Evolutionary conservation across 2,797 vertebrate genomes (phyloP).

Genomic region (Leucoraja ocellata): DNA sequence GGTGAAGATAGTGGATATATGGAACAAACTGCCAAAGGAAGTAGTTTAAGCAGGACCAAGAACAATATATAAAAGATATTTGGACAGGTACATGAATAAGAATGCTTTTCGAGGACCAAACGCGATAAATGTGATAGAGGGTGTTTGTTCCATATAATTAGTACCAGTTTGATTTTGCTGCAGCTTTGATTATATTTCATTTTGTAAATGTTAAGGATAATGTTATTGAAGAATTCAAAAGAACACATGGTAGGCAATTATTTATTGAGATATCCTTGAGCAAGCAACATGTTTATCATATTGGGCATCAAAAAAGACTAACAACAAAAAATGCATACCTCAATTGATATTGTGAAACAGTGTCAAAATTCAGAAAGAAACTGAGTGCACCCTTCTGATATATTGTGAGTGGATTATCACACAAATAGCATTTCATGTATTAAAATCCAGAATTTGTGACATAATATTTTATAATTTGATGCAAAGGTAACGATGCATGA

Average conservation of each 20-base stretch:
- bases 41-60: too few species aligned
- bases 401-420: not conserved
- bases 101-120: too few species aligned
- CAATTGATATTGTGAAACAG: conserved; percentile 14
- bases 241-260: not conserved
- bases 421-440: not conserved
- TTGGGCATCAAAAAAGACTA: not conserved
- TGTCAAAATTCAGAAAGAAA: conserved; percentile 26
- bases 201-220: not conserved
- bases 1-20: too few species aligned
- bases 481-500: not conserved
- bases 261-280: conserved; percentile 21
- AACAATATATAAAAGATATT: too few species aligned
- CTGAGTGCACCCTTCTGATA: not conserved
- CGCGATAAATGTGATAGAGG: not conserved
- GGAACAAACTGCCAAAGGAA: too few species aligned
- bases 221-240: conserved; percentile 19
- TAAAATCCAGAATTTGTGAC: not conserved
- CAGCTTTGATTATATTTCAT: not conserved
- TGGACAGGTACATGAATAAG: too few species aligned
- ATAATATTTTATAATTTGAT: not conserved
- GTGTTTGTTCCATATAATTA: not conserved
- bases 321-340: not conserved
- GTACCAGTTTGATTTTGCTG: not conserved
- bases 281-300: not conserved